Conservation (phyloP, 2,113 vertebrate genomes). For the Montifringilla adamsi region DNA sequence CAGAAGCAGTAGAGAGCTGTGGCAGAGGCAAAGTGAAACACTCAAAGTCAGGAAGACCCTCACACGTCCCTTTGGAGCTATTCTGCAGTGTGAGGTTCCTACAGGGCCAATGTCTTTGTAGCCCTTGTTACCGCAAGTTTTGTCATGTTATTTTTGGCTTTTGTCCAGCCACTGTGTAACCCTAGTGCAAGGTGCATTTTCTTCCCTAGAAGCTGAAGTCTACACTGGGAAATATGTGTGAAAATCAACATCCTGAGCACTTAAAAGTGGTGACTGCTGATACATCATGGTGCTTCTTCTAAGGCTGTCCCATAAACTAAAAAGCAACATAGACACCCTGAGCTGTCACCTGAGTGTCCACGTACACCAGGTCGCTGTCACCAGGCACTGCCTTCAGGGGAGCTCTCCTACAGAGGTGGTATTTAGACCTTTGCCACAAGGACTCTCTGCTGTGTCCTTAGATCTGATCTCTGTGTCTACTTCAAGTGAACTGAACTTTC, state of each 20-base stretch:
- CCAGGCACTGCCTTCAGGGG: not conserved
- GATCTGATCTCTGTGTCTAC: not conserved
- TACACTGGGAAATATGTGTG: accelerated
- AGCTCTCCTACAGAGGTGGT: not conserved
- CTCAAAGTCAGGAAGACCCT: not conserved
- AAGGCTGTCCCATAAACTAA: not conserved
- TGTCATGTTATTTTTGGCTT: not conserved
- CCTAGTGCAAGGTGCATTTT: not conserved
- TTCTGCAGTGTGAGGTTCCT: not conserved
- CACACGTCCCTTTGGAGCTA: accelerated
- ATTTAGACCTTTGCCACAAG: not conserved
- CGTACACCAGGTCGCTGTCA: not conserved
- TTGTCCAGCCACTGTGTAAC: not conserved
- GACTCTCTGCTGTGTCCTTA: not conserved
- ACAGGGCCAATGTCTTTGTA: not conserved
- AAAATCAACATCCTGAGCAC: not conserved
- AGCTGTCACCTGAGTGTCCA: not conserved
- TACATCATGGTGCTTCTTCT: not conserved
- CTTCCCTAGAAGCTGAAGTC: not conserved
- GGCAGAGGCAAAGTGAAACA: not conserved
- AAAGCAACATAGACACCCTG: not conserved
- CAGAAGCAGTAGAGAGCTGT: not conserved
- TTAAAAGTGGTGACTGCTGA: not conserved
- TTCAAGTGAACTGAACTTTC: not conserved
- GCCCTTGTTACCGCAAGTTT: not conserved